phyloP scores from a whole-genome alignment of 2,797 vertebrate species.

The Potorous gilbertii region DNA sequence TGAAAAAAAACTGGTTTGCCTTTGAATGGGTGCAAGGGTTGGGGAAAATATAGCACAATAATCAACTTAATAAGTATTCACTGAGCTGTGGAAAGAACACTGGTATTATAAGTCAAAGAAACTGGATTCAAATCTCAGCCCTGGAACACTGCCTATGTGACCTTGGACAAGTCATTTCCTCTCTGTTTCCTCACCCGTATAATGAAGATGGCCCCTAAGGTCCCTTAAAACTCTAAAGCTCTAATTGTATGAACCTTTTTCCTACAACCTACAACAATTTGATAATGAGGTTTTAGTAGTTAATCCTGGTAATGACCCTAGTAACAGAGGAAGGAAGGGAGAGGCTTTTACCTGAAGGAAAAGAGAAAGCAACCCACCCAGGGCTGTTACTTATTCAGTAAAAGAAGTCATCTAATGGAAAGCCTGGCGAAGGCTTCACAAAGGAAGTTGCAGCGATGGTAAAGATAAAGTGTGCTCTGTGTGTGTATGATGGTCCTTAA shows the following conservation, averaged over 20 bases:
- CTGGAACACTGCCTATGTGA: background rate
- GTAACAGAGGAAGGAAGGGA: background rate
- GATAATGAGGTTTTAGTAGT: background rate
- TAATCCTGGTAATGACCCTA: background rate
- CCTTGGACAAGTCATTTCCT: background rate
- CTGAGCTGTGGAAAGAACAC: background rate
- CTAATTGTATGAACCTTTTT: background rate
- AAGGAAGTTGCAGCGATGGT: background rate
- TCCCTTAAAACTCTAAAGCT: background rate
- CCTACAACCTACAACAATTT: background rate
- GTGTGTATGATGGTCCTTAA: background rate
- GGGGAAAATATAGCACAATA: background rate
- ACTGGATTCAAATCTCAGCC: background rate
- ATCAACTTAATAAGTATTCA: background rate
- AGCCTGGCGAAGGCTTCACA: constrained; percentile 12
- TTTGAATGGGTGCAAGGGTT: background rate
- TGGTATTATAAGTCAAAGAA: background rate
- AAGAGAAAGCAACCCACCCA: background rate
- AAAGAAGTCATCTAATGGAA: constrained; percentile 5
- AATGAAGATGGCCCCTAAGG: background rate
- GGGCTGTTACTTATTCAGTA: background rate
- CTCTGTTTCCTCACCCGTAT: background rate
- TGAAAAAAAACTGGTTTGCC: background rate
- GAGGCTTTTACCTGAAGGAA: constrained; percentile 1
- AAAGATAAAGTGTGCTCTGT: background rate